phyloP scores from a whole-genome alignment of 92 coral and sea anemone genomes.

The Phymanthus crucifer region DNA sequence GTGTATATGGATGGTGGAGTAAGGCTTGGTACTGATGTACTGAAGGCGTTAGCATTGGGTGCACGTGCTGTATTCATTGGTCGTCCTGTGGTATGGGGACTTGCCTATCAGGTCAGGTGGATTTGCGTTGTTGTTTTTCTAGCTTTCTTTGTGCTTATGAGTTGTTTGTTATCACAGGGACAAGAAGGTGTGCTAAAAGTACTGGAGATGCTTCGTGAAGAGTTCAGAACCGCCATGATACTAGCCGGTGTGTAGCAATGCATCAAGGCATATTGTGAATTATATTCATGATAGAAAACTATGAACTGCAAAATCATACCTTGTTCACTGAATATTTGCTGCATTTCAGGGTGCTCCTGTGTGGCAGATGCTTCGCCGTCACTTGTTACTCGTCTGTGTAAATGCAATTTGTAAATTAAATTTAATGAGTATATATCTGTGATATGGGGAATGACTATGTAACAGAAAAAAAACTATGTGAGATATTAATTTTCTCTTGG shows the following conservation, averaged over 20 bases:
- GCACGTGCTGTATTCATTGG: constrained; percentile 85
- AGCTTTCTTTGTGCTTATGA: neutral
- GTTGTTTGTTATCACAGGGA: constrained; percentile 27
- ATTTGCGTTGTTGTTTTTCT: neutral
- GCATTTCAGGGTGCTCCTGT: constrained; percentile 38
- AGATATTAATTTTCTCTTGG: too few species aligned
- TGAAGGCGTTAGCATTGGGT: constrained; percentile 63
- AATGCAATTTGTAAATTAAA: constrained; percentile 3
- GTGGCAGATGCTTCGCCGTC: constrained; percentile 35
- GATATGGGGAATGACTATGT: too few species aligned
- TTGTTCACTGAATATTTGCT: too few species aligned
- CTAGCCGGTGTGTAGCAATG: constrained; percentile 24
- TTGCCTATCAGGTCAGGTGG: constrained; percentile 70
- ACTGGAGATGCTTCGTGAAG: constrained; percentile 44
- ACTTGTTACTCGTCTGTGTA: constrained; percentile 22
- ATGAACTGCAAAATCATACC: too few species aligned
- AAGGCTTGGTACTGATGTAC: constrained; percentile 40
- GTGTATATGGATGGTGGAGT: constrained; percentile 43
- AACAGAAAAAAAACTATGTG: too few species aligned
- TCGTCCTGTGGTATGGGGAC: constrained; percentile 77
- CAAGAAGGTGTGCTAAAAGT: constrained; percentile 49
- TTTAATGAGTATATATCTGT: too few species aligned
- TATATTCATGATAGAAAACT: too few species aligned
- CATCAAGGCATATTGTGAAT: too few species aligned
- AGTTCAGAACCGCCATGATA: constrained; percentile 45